Evolutionary conservation across 1,140 invertebrate genomes (phyloP), one percentile per base, ranked within the genome.

Genomic region (Drosophila chauvacae): DNA sequence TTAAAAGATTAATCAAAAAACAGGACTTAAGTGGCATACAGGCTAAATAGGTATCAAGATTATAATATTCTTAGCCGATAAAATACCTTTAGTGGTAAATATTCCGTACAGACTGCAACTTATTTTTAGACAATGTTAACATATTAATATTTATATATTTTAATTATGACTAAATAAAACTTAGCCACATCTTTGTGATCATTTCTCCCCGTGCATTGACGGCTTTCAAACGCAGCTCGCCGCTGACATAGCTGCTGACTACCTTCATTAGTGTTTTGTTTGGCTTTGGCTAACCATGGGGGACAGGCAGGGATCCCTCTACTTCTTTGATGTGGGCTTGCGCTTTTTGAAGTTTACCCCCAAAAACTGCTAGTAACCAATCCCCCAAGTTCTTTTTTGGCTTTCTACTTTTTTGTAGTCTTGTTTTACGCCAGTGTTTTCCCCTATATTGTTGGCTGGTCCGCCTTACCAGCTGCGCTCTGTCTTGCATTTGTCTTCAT

Each of bases 241-340:
- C 28, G 39, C 70, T 68, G 66, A 70, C 66, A 70, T 66, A 50
- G 66, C 60, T 72, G 69, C 65, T 63, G 81, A 90, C 85, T 85
- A 90, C 85, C 85, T 90, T 90, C 85, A 90, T 90, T 90, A 90
- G 85, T 90, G 81, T 88, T 85, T 88, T 88, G 85, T 85, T 88
- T 88, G 85, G 85, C 77, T 88, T 66, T 75, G 84, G 71, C 83
- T 79, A 86, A 86, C 82, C 70, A 79, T 82, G 70, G 83, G 59
- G 75, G 81, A 73, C 77, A 81, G 70, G 64, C 79, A 47, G 63
- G 59, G 39, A 59, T 42, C 57, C 47, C 58, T 48, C 14, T n/a
- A 28, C 47, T 48, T 28, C 69, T 80, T 80, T 77, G 51, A 74
- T 87, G 72, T 80, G 64, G 72, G 64, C 64, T 66, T 58, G 35